Evolutionary conservation across 1,140 invertebrate species (phyloP), one percentile per base, ranked within the genome.

Genomic region (Atta cephalotes): DNA sequence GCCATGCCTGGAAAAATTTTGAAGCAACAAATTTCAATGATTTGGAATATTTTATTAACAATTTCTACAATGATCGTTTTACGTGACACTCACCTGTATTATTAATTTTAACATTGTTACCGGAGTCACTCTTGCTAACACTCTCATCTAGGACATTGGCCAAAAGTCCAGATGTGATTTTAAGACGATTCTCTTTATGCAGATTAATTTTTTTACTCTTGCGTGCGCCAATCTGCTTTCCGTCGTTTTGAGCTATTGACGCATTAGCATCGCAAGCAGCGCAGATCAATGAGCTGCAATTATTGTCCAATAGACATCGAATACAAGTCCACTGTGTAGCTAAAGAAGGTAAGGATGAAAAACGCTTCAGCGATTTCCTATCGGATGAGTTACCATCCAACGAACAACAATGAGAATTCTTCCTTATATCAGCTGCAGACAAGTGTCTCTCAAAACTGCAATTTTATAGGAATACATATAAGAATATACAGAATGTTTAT

Each of bases 281-380:
- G 88, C 95, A 95, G 88, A 92, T 89, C 53, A 93, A 88, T 53
- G 94, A 93, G 70, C 93, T 94, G 88, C 93, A 94, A 77, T 88
- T 94, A 79, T 95, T 95, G 35, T 93, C 89, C 62, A 94, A 90
- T 12, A 95, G 85, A 88, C 95, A 95, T 76, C 95, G 94, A 85
- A 95, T 94, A 58, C 95, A 95, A 70, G 93, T 95, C 95, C 95
- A 95, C 85, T 92, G 93, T n/a, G 91, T 92, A 28, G 94, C 91
- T 71, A 95, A 88, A 6, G 92, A 92, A 25, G 95, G 95, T 85
- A 95, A 68, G 9, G 95, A 95, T 25, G 93, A 88, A 68, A 93
- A 92, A 87, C 94, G 92, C 60, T 91, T 92, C 35, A 93, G 85
- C 68, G 87, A 66, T 71, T 89, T 81, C 79, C 79, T 86, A 31